Evolutionary conservation across 2,888 invertebrate genomes (phyloP), one percentile per base, ranked within the genome.

Genomic region (Sphecodes monilicornis): DNA sequence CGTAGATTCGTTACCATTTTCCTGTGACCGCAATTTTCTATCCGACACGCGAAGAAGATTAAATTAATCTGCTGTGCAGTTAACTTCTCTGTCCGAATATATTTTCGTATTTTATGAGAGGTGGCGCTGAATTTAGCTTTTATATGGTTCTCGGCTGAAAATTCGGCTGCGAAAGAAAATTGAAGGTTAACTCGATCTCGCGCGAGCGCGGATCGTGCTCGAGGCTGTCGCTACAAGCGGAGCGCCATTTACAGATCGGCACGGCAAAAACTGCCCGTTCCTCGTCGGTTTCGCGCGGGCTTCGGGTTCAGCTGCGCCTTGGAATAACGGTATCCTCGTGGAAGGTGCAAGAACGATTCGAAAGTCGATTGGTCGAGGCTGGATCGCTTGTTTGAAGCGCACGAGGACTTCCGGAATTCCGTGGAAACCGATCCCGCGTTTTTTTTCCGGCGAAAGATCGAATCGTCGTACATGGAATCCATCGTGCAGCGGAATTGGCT

Each of bases 301-400:
- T 36, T 39, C n/a, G 39, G 36, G 36, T 39, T 68, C 39, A 39
- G 36, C 68, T n/a, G 68, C 39, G 68, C 39, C 43, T 71, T 66
- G 75, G 80, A 72, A 66, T 80, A 82, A 80, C 82, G 80, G 82
- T 68, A 66, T 70, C 75, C 54, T 5, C 50, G 10, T n/a, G 50
- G 41, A 71, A 76, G 80, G 82, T 82, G 82, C 80, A 79, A 79
- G 80, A 80, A 82, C 80, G 75, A n/a, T 69, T 78, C 79, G 78
- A 36, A 54, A n/a, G 36, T 73, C 41, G 41, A 13, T 8, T 46
- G 50, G 73, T 16, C 46, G 50, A 32, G 36, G 5, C 13, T 16
- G 36, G n/a, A 54, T 22, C 66, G 22, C 0, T 32, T 10, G 36
- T 22, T n/a, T n/a, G 54, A 11, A 22, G n/a, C 36, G 66, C n/a